Evolutionary conservation across 2,113 vertebrate genomes (phyloP), one percentile per base, ranked within the genome.

Genomic region (Dermatemys mawii): DNA sequence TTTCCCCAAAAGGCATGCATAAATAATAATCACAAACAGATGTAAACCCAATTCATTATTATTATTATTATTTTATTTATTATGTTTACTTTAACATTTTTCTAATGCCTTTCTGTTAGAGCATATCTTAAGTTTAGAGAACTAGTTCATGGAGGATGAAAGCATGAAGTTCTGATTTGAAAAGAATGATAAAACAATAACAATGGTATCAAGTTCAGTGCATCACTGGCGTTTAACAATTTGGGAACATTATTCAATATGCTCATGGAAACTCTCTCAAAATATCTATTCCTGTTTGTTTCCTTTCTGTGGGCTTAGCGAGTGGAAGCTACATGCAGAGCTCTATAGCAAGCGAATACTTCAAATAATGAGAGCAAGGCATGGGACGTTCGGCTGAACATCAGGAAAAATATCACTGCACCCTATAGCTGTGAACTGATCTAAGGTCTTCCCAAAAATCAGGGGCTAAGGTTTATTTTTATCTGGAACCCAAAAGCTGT

Each of bases 321-420:
- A 87, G 24, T 86, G 83, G 89, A 49, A 76, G 82, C 86, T 96
- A 51, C 80, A 81, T 57, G 63, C 78, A 81, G 83, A 94, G 93
- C 96, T 94, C 96, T 94, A 96, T 94, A 97, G 80, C 83, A 90
- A 96, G 92, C 90, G 24, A 88, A 91, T 73, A 24, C n/a, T 84
- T 55, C 93, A 88, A 95, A 96, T 86, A 92, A 95, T 49, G 24
- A 90, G 67, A 96, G 78, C 82, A 82, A 93, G 49, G 91, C 55
- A 5, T 54, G 81, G 81, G 67, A 29, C 78, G 10, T 79, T 54
- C 94, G 60, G 84, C 1, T 3, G 91, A 95, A 92, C 70, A 93
- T 96, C 51, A 95, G 90, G 24, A 93, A 53, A 97, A 96, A 78
- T 6, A 6, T 90, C 73, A 51, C 89, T 86, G 78, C 86, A 95